Evolutionary conservation across 2,888 invertebrate genomes (phyloP), one percentile per base, ranked within the genome.

Genomic region (Pollenia angustigena): DNA sequence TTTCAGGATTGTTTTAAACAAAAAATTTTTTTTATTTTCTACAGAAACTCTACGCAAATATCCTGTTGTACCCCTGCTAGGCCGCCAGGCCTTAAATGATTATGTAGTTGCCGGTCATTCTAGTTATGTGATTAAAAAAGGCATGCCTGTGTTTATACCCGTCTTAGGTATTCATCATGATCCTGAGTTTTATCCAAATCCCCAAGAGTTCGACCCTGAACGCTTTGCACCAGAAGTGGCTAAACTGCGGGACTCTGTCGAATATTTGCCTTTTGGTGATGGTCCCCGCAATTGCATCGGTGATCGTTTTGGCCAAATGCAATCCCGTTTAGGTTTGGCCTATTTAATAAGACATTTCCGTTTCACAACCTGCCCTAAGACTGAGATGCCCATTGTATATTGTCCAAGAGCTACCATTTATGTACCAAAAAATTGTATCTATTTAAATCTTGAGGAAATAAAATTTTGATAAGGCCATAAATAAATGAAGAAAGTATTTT

Each of bases 181-280:
- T 88, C 91, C 93, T 2, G 88, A 92, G 8, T 89, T 93, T 32
- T 94, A 93, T 87, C 93, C 93, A 0, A 93, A 96, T 1, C 96
- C 96, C 0, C 93, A 94, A 2, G 94, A 92, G 44, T 96, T 95
- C 81, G 94, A 95, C 78, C 96, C 96, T 0, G 95, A 95, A 2
- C 93, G 95, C 88, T 96, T 95, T 90, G 91, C 93, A 0, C 91
- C 94, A 0, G 94, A 95, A 80, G 94, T 94, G 66, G 95, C 94
- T 74, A 92, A 94, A 0, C 93, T 93, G 62, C 91, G 95, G 75
- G 94, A 94, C 62, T 89, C 91, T 0, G 89, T 90, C 1, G 89
- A 90, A 40, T 93, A 89, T 89, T 68, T 93, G 56, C 89, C 91
- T 0, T 93, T 93, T 54, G 93, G 92, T 4, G 92, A 92, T 79